A percentile compares a stretch with the other conserved stretches of the same genome.
Conservation (phyloP, 2,113 vertebrate genomes). For the Peromyscus maniculatus region DNA sequence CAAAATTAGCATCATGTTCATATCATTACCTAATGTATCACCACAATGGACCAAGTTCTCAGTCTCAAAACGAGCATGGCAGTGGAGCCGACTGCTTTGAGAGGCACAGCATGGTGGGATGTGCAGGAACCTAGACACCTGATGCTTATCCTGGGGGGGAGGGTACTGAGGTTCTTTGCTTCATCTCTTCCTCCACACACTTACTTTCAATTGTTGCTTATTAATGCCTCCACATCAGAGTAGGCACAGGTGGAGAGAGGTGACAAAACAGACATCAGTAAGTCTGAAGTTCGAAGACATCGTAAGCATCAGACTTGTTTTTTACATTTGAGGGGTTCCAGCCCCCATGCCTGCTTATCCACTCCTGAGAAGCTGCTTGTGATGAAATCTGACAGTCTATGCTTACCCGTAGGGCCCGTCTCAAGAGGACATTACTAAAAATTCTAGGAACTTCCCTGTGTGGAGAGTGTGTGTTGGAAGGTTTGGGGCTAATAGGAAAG, state of each 20-base stretch:
- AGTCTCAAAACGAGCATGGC: not conserved
- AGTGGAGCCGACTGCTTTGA: constrained; percentile 15
- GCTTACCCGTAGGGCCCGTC: not conserved
- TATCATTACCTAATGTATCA: not conserved
- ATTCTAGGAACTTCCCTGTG: not conserved
- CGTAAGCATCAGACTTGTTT: not conserved
- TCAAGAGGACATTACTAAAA: not conserved
- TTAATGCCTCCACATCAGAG: constrained; percentile 44
- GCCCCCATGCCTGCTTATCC: not conserved
- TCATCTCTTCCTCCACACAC: constrained; percentile 37
- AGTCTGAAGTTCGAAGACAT: constrained; percentile 18
- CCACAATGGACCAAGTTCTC: not conserved
- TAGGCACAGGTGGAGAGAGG: constrained; percentile 50
- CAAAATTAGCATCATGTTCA: not conserved
- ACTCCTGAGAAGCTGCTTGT: not conserved
- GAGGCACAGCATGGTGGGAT: constrained; percentile 23
- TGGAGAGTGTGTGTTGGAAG: not conserved
- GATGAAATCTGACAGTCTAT: not conserved
- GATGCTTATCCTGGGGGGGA: not conserved
- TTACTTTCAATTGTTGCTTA: constrained; percentile 65
- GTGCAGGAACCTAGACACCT: constrained; percentile 41
- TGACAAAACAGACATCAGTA: constrained; percentile 13
- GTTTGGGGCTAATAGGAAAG: constrained; percentile 40
- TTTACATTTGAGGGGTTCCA: not conserved
- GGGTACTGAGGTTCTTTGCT: not conserved